Conservation (phyloP, 2,113 vertebrate genomes). For the Acanthochromis polyacanthus region DNA sequence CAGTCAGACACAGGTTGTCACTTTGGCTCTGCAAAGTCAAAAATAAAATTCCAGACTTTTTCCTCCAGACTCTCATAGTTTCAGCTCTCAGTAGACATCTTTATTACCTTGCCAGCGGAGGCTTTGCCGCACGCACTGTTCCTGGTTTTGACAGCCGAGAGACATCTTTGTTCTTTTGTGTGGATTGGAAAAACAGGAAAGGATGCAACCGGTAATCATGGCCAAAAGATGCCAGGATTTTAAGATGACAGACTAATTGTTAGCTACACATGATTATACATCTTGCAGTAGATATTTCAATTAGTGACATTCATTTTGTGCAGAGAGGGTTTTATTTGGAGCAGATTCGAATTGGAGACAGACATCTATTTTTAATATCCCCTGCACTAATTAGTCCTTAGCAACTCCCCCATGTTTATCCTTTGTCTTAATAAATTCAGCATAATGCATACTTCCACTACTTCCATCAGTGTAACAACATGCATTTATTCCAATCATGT, state of each 20-base stretch:
- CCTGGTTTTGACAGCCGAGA: constrained; percentile 56
- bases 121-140: constrained; percentile 52
- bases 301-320: too few species aligned
- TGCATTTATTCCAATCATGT: too few species aligned
- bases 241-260: background rate
- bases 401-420: too few species aligned
- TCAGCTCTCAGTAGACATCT: constrained; percentile 73
- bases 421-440: too few species aligned
- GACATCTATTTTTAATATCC: too few species aligned
- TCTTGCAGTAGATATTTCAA: too few species aligned
- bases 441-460: too few species aligned
- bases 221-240: background rate
- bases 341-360: too few species aligned
- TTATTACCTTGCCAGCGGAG: constrained; percentile 67
- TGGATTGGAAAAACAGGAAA: constrained; percentile 27
- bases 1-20: constrained; percentile 80
- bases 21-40: constrained; percentile 78
- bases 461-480: too few species aligned
- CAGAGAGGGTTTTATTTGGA: too few species aligned
- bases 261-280: background rate
- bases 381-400: too few species aligned
- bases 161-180: constrained; percentile 42
- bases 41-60: constrained; percentile 75
- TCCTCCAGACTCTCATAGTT: constrained; percentile 57
- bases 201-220: constrained; percentile 1